These are phyloP conservation scores for Melanaphis sacchari DNA, from an alignment of 1,140 invertebrate genomes.

Conservation along the genomic window DNA sequence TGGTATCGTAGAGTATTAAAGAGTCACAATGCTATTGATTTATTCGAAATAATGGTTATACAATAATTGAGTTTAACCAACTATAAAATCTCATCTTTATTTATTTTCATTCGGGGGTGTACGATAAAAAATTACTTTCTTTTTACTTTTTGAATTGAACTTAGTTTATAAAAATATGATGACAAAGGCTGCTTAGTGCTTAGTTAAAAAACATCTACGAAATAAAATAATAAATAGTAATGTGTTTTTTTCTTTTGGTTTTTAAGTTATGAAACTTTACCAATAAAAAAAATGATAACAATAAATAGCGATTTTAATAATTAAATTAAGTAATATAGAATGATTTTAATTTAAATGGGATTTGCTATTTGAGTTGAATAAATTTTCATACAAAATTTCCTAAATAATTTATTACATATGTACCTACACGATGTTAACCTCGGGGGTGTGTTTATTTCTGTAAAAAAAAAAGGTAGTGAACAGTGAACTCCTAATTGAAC, in stretches of 20 bases:
- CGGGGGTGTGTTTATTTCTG: background rate
- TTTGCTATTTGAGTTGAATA: background rate
- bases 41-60: background rate
- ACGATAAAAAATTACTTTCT: background rate
- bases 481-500: constrained; percentile 34
- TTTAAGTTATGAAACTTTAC: background rate
- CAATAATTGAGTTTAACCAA: background rate
- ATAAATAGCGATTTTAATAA: background rate
- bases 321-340: background rate
- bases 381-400: background rate
- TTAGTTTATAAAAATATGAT: constrained; percentile 5
- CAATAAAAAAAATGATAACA: background rate
- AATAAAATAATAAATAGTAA: background rate
- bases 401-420: background rate
- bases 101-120: background rate
- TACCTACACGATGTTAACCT: constrained; percentile 10
- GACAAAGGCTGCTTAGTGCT: background rate
- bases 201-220: background rate
- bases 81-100: background rate
- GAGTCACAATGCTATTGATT: background rate
- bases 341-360: background rate
- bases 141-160: background rate
- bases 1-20: background rate
- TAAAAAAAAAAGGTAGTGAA: background rate
- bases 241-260: background rate